A percentile compares a stretch with the other conserved stretches of the same genome.
Conservation (phyloP, 2,113 vertebrate species). For the Mesitornis unicolor region DNA sequence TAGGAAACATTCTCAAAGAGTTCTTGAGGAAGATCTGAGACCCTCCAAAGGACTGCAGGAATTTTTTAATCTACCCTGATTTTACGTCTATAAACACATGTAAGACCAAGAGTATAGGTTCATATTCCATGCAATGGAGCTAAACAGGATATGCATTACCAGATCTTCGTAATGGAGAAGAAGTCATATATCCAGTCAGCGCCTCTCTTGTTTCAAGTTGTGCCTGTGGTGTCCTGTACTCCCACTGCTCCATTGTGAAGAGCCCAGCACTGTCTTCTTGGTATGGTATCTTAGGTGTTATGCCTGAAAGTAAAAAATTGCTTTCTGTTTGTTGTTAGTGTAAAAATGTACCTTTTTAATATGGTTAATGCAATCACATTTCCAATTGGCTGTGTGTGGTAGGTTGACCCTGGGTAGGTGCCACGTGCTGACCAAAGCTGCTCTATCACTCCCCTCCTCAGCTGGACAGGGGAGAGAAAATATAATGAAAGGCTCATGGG, state of each 20-base stretch:
- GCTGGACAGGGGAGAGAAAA: too few species aligned
- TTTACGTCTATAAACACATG: not conserved
- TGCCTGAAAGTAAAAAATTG: not conserved
- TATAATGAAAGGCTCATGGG: too few species aligned
- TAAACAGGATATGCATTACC: not conserved
- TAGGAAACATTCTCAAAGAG: not conserved
- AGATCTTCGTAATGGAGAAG: not conserved
- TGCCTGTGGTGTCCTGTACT: accelerated
- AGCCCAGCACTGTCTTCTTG: not conserved
- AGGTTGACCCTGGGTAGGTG: too few species aligned
- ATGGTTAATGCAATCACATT: not conserved
- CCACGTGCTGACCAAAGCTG: too few species aligned
- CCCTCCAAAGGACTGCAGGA: not conserved
- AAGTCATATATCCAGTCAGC: not conserved
- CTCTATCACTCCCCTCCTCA: too few species aligned
- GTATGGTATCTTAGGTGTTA: not conserved
- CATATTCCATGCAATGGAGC: accelerated
- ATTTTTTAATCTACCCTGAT: not conserved
- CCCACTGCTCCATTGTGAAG: not conserved
- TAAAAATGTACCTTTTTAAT: not conserved
- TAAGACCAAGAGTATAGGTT: not conserved
- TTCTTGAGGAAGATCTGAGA: not conserved
- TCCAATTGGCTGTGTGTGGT: not conserved
- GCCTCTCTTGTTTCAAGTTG: not conserved
- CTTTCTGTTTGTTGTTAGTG: not conserved